Percentiles rank a stretch among this genome's conserved stretches.
Conservation (phyloP, 2,888 invertebrate genomes). For the Caenorhabditis sp. region DNA sequence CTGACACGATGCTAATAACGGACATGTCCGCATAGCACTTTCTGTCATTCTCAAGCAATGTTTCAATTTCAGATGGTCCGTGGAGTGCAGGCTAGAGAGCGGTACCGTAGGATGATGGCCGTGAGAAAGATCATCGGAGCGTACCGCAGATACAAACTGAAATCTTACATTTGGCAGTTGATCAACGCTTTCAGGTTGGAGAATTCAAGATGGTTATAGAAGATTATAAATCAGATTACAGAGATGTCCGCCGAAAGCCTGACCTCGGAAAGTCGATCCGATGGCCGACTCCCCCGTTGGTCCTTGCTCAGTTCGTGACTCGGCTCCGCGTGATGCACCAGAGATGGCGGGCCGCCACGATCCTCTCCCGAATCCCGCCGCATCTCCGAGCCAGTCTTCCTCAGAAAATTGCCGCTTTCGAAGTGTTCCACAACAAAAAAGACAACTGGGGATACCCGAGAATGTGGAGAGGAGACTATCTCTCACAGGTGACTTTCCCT, state of each 20-base stretch:
- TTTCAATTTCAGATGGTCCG: constrained; percentile 84
- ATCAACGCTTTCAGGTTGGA: constrained; percentile 83
- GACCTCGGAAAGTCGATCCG: constrained; percentile 87
- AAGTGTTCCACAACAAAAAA: constrained; percentile 85
- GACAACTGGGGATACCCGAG: constrained; percentile 86
- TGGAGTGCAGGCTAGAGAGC: constrained; percentile 86
- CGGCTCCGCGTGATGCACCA: constrained; percentile 75
- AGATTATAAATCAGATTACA: constrained; percentile 32
- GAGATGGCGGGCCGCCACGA: constrained; percentile 73
- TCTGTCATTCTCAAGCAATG: neutral
- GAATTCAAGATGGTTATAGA: neutral
- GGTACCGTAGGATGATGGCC: constrained; percentile 90
- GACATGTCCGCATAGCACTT: too few species aligned
- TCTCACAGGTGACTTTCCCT: constrained; percentile 81
- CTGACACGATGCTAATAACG: too few species aligned
- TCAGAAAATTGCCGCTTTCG: constrained; percentile 84
- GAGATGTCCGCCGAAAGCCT: constrained; percentile 83
- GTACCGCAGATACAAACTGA: constrained; percentile 87
- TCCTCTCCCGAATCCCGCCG: constrained; percentile 70
- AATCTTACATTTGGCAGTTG: constrained; percentile 85
- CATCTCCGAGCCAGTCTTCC: constrained; percentile 62
- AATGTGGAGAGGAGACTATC: constrained; percentile 90
- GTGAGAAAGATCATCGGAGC: constrained; percentile 87
- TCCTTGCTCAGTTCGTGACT: constrained; percentile 83
- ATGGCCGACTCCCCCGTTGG: constrained; percentile 89